A percentile compares a stretch with the other conserved stretches of the same genome.
These are phyloP conservation scores for Platyura marginata DNA, from an alignment of 1,140 invertebrate species.

Conservation along the genomic window DNA sequence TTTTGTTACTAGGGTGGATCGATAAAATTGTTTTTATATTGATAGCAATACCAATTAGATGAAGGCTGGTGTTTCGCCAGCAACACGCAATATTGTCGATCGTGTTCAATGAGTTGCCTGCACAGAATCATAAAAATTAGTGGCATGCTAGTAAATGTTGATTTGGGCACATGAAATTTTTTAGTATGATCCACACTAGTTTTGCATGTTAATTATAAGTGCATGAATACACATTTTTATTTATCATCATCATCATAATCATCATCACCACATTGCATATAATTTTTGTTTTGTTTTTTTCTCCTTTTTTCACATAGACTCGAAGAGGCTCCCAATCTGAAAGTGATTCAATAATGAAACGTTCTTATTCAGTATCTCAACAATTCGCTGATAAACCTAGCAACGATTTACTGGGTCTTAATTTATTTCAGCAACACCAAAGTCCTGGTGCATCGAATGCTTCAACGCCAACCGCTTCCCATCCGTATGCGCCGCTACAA, in stretches of 20 bases:
- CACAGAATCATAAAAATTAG: no score
- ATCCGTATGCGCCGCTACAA: slow-evolving; percentile 64
- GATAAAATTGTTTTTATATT: no score
- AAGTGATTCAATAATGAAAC: slow-evolving; percentile 47
- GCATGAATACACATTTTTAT: no score
- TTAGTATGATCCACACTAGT: no score
- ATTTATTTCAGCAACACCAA: slow-evolving; percentile 30
- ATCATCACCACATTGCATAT: background rate
- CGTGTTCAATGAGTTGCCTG: no score
- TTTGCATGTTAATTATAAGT: no score
- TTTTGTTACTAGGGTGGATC: no score
- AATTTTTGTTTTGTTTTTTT: background rate
- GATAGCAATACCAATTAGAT: no score
- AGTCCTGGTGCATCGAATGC: slow-evolving; percentile 66
- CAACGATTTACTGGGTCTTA: slow-evolving; percentile 59
- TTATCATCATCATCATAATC: background rate
- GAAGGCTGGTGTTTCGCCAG: no score
- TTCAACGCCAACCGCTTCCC: slow-evolving; percentile 66
- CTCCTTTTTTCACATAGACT: slow-evolving; percentile 15
- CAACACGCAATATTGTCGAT: no score
- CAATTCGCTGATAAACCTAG: slow-evolving; percentile 58
- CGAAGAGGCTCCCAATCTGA: slow-evolving; percentile 36
- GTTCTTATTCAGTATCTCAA: slow-evolving; percentile 60
- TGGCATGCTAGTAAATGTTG: no score
- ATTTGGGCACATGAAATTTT: no score